Percentiles rank a stretch among this genome's conserved stretches.
Conservation (phyloP, 2,888 invertebrate species). For the Rhingia campestris region DNA sequence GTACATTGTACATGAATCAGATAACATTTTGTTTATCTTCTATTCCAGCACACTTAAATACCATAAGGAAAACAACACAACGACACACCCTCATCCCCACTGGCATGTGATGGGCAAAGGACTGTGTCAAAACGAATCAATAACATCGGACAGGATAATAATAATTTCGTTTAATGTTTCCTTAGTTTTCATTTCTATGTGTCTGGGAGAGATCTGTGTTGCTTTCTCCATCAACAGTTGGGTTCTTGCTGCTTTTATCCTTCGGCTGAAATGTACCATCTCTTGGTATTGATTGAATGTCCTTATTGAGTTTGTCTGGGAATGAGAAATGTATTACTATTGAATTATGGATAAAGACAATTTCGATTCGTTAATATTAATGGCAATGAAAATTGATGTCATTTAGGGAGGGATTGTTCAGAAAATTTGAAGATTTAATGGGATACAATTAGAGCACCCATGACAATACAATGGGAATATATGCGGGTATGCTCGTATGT, state of each 20-base stretch:
- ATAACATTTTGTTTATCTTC: too few relatives aligned
- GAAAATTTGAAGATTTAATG: too few relatives aligned
- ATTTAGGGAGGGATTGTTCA: too few relatives aligned
- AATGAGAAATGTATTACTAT: constrained; percentile 40
- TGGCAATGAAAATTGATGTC: constrained; percentile 3
- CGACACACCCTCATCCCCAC: too few relatives aligned
- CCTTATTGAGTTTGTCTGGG: too few relatives aligned
- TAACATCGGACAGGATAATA: constrained; percentile 58
- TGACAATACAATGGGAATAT: too few relatives aligned
- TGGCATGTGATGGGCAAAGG: constrained; percentile 27
- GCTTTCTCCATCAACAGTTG: too few relatives aligned
- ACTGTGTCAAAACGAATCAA: constrained; percentile 49
- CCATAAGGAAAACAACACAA: background rate
- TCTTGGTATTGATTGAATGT: constrained; percentile 18
- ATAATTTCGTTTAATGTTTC: constrained; percentile 52
- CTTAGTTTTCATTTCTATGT: constrained; percentile 12
- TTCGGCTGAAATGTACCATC: constrained; percentile 6
- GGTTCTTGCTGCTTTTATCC: background rate
- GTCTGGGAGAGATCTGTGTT: background rate
- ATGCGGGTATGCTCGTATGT: too few relatives aligned
- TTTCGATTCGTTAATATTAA: constrained; percentile 25
- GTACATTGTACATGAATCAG: too few relatives aligned
- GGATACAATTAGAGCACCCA: too few relatives aligned
- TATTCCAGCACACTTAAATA: background rate
- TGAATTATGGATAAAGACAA: constrained; percentile 44